Percentiles rank a stretch among this genome's conserved stretches.
These are phyloP conservation scores for Dicrostonyx torquatus DNA, from an alignment of 2,797 vertebrate genomes.

Conservation along the genomic window DNA sequence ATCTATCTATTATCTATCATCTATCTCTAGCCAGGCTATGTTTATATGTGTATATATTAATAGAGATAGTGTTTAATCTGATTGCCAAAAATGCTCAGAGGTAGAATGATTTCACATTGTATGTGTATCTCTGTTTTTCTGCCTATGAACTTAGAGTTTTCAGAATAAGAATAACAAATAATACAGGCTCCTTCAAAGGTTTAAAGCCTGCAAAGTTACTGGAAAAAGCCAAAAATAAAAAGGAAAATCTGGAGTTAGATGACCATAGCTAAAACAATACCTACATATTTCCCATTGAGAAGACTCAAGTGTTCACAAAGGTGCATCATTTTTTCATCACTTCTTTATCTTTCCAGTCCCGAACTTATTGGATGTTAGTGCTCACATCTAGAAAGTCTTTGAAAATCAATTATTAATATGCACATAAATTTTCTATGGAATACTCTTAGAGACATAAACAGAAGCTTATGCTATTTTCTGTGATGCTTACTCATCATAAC, in stretches of 20 bases:
- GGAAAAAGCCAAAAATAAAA: neutral
- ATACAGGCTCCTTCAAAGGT: too few species aligned
- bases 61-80: neutral
- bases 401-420: neutral
- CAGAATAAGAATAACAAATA: neutral
- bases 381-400: neutral
- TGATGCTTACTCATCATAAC: too few species aligned
- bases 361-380: too few species aligned
- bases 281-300: neutral
- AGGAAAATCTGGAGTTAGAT: too few species aligned
- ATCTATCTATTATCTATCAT: neutral
- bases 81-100: accelerated
- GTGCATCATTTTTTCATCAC: neutral
- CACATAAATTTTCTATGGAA: neutral
- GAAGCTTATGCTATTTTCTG: neutral
- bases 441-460: too few species aligned
- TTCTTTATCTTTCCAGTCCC: neutral
- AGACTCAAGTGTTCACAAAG: neutral
- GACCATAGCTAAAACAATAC: neutral
- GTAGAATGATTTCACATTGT: too few species aligned
- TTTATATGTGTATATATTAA: neutral
- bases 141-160: neutral
- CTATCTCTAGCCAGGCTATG: neutral
- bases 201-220: neutral
- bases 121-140: neutral